Conservation (phyloP, 2,113 vertebrate genomes). For the Indicator maculatus region DNA sequence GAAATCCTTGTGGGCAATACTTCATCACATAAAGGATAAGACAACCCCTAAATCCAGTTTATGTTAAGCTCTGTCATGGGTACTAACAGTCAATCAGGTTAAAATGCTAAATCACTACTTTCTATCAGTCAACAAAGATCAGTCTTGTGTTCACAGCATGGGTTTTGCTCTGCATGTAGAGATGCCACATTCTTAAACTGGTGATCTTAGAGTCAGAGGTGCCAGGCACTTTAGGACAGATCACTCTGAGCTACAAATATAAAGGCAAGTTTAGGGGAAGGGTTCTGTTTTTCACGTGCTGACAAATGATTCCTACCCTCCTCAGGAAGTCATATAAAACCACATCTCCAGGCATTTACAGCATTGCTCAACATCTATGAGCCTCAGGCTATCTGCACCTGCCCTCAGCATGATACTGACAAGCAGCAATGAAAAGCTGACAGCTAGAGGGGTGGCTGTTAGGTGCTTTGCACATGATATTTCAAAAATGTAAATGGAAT, state of each 20-base stretch:
- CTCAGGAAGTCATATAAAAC: neutral
- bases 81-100: neutral
- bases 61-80: neutral
- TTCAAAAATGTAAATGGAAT: neutral
- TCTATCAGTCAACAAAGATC: neutral
- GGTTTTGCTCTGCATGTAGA: neutral
- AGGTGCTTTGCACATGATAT: neutral
- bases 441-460: neutral
- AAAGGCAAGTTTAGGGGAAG: neutral
- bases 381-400: slow-evolving; percentile 40
- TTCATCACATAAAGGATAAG: neutral
- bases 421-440: slow-evolving; percentile 25
- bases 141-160: neutral
- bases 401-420: slow-evolving; percentile 36
- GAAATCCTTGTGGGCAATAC: neutral
- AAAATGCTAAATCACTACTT: neutral
- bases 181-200: neutral
- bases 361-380: neutral
- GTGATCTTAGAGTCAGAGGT: neutral
- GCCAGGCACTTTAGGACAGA: neutral
- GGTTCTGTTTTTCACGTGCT: neutral
- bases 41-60: neutral
- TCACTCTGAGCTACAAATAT: neutral
- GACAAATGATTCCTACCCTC: neutral
- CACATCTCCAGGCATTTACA: neutral